Percentiles rank a stretch among this genome's conserved stretches.
Evolutionary conservation across 1,140 invertebrate species (phyloP).

Genomic region (Macrobrachium nipponense): DNA sequence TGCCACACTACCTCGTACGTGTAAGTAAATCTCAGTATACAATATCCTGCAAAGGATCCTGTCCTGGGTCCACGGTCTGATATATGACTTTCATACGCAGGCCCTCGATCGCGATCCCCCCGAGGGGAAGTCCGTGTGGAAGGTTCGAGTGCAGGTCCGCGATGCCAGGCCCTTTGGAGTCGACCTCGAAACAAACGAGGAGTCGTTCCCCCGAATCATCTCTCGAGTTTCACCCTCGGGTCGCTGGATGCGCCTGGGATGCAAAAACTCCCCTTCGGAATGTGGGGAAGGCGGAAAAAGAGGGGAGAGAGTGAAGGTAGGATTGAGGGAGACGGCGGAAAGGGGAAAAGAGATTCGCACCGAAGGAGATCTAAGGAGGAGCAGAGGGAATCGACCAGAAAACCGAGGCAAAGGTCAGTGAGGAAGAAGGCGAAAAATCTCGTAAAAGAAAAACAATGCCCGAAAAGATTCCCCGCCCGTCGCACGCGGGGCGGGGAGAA

Average conservation of each 20-base stretch:
- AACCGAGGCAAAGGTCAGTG: neutral
- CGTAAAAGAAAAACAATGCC: too few relatives aligned
- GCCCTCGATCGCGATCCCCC: constrained; percentile 40
- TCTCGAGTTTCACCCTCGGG: too few relatives aligned
- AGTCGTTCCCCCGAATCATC: too few relatives aligned
- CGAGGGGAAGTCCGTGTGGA: constrained; percentile 9
- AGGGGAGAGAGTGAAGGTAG: neutral
- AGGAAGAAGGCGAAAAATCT: neutral
- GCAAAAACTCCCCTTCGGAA: too few relatives aligned
- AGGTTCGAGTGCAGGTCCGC: constrained; percentile 25
- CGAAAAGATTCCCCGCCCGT: too few relatives aligned
- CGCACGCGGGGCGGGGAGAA: neutral
- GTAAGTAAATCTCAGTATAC: neutral
- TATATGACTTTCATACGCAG: neutral
- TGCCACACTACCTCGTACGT: neutral
- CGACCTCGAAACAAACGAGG: too few relatives aligned
- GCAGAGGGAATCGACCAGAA: neutral
- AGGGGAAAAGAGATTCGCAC: too few relatives aligned
- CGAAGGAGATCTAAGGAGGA: neutral
- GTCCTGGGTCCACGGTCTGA: neutral
- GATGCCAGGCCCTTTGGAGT: constrained; percentile 12
- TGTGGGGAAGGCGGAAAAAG: neutral
- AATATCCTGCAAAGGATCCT: neutral
- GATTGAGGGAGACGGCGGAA: too few relatives aligned
- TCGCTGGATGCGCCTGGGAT: too few relatives aligned